These are phyloP conservation scores for Phallusia fumigata DNA, from an alignment of 23 tunicate genomes.

Conservation along the genomic window DNA sequence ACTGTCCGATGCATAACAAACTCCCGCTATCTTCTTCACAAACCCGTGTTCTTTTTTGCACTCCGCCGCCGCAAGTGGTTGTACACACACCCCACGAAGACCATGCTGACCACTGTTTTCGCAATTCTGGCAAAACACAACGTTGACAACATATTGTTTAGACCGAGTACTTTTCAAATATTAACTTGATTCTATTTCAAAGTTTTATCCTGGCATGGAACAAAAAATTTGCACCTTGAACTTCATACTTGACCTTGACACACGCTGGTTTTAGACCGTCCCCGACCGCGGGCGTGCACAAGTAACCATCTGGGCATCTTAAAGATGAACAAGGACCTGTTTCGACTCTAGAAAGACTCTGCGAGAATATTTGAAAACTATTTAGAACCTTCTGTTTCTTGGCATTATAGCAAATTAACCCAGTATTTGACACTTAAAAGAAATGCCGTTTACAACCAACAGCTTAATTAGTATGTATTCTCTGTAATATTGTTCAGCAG, in stretches of 20 bases:
- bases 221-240: neutral
- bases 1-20: conserved; percentile 18
- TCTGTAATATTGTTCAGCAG: no score
- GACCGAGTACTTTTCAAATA: no score
- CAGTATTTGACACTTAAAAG: no score
- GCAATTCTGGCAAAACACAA: conserved; percentile 9
- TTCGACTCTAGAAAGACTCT: no score
- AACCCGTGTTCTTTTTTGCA: conserved; percentile 25
- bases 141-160: neutral
- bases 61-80: conserved; percentile 23
- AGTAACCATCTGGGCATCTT: neutral
- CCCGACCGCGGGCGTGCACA: neutral
- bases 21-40: neutral
- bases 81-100: conserved; percentile 18
- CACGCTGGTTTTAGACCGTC: neutral
- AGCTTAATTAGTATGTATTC: no score
- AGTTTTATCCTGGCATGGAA: no score
- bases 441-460: no score
- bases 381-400: no score
- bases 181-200: no score
- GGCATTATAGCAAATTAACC: no score
- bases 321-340: neutral
- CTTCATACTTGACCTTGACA: neutral
- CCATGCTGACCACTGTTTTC: conserved; percentile 25
- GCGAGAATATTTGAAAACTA: no score